phyloP scores from a whole-genome alignment of 2,888 invertebrate species.

The Bruchidius siliquastri region DNA sequence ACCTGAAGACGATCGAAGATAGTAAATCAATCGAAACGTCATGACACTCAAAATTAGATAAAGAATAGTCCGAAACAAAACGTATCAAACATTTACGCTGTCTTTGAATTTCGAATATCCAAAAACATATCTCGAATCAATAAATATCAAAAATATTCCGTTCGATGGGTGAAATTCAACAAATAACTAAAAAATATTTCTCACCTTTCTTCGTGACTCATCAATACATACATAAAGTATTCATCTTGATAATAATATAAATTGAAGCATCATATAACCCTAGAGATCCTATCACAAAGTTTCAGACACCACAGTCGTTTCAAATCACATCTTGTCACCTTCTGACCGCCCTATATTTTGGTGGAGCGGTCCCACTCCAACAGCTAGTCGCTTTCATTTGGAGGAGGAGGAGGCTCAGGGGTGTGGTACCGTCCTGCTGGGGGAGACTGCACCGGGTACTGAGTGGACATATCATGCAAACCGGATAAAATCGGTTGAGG shows the following conservation, averaged over 20 bases:
- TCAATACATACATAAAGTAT: not conserved
- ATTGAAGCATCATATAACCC: not conserved
- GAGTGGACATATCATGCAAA: not conserved
- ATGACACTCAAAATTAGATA: too few relatives aligned
- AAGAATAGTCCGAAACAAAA: too few relatives aligned
- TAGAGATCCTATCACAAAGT: not conserved
- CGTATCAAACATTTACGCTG: too few relatives aligned
- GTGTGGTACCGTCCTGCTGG: not conserved
- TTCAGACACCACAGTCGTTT: not conserved
- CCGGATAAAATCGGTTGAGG: not conserved
- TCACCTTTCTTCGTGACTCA: not conserved
- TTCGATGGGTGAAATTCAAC: too few relatives aligned
- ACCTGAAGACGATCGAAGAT: too few relatives aligned
- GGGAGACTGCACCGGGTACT: not conserved
- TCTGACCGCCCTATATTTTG: slow-evolving; percentile 31
- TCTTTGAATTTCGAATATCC: too few relatives aligned
- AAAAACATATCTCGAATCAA: too few relatives aligned
- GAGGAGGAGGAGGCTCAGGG: slow-evolving; percentile 22
- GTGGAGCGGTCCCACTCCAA: slow-evolving; percentile 44
- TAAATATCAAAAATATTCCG: too few relatives aligned
- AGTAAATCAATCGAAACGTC: too few relatives aligned
- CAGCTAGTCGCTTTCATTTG: slow-evolving; percentile 41
- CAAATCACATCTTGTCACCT: not conserved
- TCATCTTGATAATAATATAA: not conserved
- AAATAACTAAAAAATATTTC: not conserved